A percentile compares a stretch with the other conserved stretches of the same genome.
phyloP scores from a whole-genome alignment of 2,113 vertebrate genomes.

The Falcunculus frontatus region DNA sequence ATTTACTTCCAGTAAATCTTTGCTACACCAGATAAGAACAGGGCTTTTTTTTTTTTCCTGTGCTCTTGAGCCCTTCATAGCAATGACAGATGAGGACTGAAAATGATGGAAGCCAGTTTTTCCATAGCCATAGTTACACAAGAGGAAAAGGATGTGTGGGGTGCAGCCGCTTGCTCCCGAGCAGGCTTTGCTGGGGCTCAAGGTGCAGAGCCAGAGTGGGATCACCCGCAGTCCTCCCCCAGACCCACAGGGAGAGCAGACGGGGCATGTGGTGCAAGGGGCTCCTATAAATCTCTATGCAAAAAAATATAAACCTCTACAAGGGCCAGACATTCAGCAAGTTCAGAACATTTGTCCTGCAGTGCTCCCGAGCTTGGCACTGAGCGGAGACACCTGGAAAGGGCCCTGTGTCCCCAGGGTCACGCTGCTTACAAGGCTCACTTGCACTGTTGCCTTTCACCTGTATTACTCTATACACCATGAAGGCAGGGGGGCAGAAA shows the following conservation, averaged over 20 bases:
- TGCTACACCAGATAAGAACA: slow-evolving; percentile 33
- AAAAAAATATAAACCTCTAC: slow-evolving; percentile 26
- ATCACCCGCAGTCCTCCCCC: background rate
- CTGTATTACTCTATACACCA: background rate
- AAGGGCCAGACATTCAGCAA: background rate
- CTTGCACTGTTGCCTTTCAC: slow-evolving; percentile 46
- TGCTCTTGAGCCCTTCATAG: slow-evolving; percentile 6
- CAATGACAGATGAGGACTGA: background rate
- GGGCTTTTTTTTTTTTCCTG: slow-evolving; percentile 12
- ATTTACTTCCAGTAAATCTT: slow-evolving; percentile 60
- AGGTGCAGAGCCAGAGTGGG: background rate
- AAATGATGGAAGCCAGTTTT: background rate
- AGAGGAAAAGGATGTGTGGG: background rate
- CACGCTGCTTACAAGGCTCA: background rate
- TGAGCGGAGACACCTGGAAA: background rate
- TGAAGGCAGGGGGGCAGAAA: background rate
- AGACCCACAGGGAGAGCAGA: background rate
- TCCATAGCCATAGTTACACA: slow-evolving; percentile 35
- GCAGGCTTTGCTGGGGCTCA: background rate
- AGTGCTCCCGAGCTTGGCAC: background rate
- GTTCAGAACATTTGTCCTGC: background rate
- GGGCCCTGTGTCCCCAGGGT: background rate
- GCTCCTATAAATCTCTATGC: slow-evolving; percentile 43
- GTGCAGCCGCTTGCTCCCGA: background rate
- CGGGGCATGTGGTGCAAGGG: background rate